Base-by-base conservation (phyloP, 2,888 invertebrate species). In the Callyntrura sp. region DNA sequence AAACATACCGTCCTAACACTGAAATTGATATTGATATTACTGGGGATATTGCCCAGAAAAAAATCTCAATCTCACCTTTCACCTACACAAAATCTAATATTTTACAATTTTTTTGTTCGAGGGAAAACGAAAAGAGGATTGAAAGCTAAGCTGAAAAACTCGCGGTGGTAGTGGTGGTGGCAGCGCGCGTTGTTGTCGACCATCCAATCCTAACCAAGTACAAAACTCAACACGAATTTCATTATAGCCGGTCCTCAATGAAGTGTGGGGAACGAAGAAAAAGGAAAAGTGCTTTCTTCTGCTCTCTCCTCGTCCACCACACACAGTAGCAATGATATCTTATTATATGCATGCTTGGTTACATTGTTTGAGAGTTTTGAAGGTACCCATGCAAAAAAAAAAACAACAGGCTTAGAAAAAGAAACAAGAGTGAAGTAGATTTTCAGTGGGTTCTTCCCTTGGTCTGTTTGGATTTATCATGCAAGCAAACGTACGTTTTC, bases 31-130 rank as follows among this genome's bases (percentile, higher is more conserved):
- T 76, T 76, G 73, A 14, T 48, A 76, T 48, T 76, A 76, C 35
- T 76, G 57, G 79, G 28, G 57, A 79, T 45, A 78, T 20, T 20
- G 60, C 28, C 35, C 35, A n/a, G 60, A 79, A 9, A 60, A 87
- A 87, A 82, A 82, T 65, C 87, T 73, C 87, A 82, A 87, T 82
- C 89, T 89, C 85, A 89, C 85, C 85, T 90, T 90, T 85, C 85
- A 90, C 85, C 90, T 90, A 51, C 70, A 62, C 62, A 60, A 78
- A 85, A 28, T 70, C 48, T 78, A 85, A 90, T 90, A 90, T 85
- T 70, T 90, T 85, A 76, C 35, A 51, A 23, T 76, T 51, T 76
- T 35, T 35, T 35, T 35, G 35, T 35, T 51, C 17, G 11, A 25
- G 23, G 20, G 45, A n/a, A 73, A 23, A 2, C 23, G 20, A 51